Conservation (phyloP, 2,113 vertebrate genomes). For the Pachypanchax playfairii region DNA sequence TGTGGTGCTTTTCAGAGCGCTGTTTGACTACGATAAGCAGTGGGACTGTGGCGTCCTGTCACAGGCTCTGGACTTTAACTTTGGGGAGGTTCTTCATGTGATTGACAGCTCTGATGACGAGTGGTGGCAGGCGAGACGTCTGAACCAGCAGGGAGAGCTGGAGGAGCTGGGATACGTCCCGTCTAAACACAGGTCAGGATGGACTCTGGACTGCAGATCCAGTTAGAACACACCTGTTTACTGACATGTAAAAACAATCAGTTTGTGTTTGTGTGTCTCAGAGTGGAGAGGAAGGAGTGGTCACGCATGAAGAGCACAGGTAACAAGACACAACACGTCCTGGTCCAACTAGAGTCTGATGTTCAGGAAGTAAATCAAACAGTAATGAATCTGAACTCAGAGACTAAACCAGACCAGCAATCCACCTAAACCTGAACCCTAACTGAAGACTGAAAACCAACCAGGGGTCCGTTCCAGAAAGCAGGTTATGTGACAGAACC, state of each 20-base stretch:
- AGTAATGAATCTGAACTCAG: background rate
- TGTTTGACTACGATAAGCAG: constrained; percentile 89
- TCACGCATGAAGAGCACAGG: constrained; percentile 87
- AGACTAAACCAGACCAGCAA: background rate
- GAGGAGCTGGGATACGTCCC: constrained; percentile 88
- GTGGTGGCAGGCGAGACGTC: constrained; percentile 90
- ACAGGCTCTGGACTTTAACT: constrained; percentile 88
- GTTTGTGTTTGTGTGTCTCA: constrained; percentile 67
- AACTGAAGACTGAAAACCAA: too few species aligned
- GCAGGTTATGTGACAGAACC: too few species aligned
- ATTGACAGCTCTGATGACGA: constrained; percentile 87
- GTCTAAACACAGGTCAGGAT: constrained; percentile 83
- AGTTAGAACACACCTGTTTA: background rate
- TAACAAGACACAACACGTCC: background rate
- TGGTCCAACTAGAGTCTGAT: background rate
- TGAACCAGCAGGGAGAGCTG: constrained; percentile 85
- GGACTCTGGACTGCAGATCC: background rate
- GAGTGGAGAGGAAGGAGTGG: constrained; percentile 90
- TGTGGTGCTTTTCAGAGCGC: constrained; percentile 31
- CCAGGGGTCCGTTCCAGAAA: too few species aligned
- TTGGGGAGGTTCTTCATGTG: constrained; percentile 89
- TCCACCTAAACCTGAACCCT: too few species aligned
- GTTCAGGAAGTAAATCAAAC: background rate
- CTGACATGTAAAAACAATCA: background rate
- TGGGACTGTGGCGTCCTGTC: constrained; percentile 90